Percentiles rank a stretch among this genome's conserved stretches.
Evolutionary conservation across 2,888 invertebrate genomes (phyloP).

Genomic region (Eulithis testata): DNA sequence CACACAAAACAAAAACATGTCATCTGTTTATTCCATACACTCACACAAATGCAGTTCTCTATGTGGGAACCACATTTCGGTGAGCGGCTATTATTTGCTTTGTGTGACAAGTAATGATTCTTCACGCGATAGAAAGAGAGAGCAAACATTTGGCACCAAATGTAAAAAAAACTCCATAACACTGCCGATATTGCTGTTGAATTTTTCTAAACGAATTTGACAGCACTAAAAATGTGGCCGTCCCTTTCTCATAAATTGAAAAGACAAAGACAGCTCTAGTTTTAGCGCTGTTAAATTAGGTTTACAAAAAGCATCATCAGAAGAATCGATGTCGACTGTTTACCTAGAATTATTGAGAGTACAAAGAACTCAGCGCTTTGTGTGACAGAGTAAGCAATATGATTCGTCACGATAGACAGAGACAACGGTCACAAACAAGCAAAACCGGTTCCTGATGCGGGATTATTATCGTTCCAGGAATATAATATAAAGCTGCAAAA

Average conservation of each 20-base stretch:
- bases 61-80: not conserved
- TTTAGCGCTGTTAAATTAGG: too few relatives aligned
- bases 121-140: not conserved
- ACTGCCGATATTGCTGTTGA: too few relatives aligned
- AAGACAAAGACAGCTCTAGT: too few relatives aligned
- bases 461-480: slow-evolving; percentile 86
- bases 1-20: slow-evolving; percentile 1
- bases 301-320: too few relatives aligned
- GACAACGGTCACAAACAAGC: not conserved
- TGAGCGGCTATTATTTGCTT: not conserved
- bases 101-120: not conserved
- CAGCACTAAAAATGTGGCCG: too few relatives aligned
- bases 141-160: not conserved
- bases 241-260: too few relatives aligned
- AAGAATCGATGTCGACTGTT: too few relatives aligned
- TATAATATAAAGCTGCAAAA: slow-evolving; percentile 95
- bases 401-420: not conserved
- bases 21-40: not conserved
- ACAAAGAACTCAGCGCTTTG: not conserved
- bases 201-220: too few relatives aligned
- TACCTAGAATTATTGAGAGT: too few relatives aligned
- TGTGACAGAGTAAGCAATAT: not conserved
- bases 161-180: not conserved
- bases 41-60: slow-evolving; percentile 2
- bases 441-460: not conserved